Evolutionary conservation across 2,113 vertebrate species (phyloP), one percentile per base, ranked within the genome.

Genomic region (Poeciliopsis turrubarensis): DNA sequence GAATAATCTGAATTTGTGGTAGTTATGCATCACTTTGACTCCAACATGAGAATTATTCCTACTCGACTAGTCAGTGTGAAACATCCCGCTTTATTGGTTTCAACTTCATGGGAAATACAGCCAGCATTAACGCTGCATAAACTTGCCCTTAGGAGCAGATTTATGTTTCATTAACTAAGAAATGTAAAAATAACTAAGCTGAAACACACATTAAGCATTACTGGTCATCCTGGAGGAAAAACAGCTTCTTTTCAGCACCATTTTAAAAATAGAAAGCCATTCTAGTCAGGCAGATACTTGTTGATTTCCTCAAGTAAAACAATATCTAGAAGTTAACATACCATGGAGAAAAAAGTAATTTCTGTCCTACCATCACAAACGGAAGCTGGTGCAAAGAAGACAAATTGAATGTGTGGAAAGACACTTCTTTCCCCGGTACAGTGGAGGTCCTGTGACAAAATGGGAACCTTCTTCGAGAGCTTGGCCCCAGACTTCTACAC

Each of bases 1-100:
- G 83, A 70, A 34, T 86, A 86, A 89, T 91, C 78, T 72, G 77
- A 79, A 74, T 79, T 69, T 82, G 39, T 41, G 68, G 57, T 34
- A 68, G 84, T 57, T 79, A 51, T 75, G 77, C 72, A 68, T 73
- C 69, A 79, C 81, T 86, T 82, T 61, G 68, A 75, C 70, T 68
- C 19, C 60, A 62, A 61, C 67, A 60, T 77, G 73, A 68, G 57
- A 78, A 73, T n/a, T 76, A 69, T 70, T 84, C 60, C 26, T 25
- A 17, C 44, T 32, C 41, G 54, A 64, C 29, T 41, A 34, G 54
- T 76, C 51, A 57, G n/a, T 65, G 75, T 27, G n/a, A 39, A 71
- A 82, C 44, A 75, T 54, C 70, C 65, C 82, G 72, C 51, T 32
- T 75, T 65, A 65, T 79, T 77, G 68, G 30, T 54, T 9, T 31